Evolutionary conservation across 2,797 vertebrate species (phyloP).

Genomic region (Macrochelys suwanniensis): DNA sequence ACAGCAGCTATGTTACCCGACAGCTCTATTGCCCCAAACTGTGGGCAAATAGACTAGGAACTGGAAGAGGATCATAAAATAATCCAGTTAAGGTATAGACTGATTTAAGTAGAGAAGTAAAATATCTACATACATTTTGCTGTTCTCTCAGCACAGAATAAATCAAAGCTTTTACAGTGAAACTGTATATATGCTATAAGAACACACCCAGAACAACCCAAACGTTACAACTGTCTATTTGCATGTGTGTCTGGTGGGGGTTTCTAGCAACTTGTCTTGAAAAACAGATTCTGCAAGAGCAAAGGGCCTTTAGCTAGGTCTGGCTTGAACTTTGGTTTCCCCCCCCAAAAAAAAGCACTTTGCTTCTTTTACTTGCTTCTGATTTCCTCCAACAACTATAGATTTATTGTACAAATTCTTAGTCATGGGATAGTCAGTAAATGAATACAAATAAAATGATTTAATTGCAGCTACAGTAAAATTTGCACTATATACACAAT

Average conservation of each 20-base stretch:
- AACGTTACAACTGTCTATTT: background rate
- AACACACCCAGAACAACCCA: background rate
- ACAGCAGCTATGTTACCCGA: background rate
- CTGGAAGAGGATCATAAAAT: background rate
- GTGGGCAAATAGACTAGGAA: background rate
- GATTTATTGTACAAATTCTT: background rate
- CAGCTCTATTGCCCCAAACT: background rate
- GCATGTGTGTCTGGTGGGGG: background rate
- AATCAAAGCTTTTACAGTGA: background rate
- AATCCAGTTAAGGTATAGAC: background rate
- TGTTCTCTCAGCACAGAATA: background rate
- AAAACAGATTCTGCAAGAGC: background rate
- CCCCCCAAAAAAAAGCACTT: background rate
- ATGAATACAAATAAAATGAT: slow-evolving; percentile 79
- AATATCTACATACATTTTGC: background rate
- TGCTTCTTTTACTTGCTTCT: background rate
- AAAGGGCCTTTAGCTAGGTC: background rate
- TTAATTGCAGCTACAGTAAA: slow-evolving; percentile 84
- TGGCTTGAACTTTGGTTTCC: background rate
- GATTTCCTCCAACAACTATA: background rate
- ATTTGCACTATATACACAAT: slow-evolving; percentile 83
- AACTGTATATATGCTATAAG: background rate
- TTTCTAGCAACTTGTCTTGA: background rate
- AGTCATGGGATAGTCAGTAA: background rate
- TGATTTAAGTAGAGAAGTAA: background rate